phyloP scores from a whole-genome alignment of 2,797 vertebrate species.

The Arremon aurantiirostris region DNA sequence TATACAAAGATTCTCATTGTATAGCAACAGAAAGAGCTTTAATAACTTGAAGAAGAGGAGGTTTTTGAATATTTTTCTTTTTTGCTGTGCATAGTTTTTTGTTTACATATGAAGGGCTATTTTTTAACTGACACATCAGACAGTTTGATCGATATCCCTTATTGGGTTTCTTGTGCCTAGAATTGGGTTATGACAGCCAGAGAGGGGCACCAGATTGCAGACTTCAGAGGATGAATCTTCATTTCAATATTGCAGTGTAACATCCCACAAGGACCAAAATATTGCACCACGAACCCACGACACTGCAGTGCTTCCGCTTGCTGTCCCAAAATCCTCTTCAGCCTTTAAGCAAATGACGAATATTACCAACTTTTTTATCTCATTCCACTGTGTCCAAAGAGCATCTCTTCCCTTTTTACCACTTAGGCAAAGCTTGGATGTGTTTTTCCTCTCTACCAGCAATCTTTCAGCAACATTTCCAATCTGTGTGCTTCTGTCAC shows the following conservation, averaged over 20 bases:
- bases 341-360: neutral
- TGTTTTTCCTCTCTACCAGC: slow-evolving; percentile 38
- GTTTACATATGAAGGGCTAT: neutral
- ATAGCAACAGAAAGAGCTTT: neutral
- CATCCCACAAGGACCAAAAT: neutral
- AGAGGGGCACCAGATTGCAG: slow-evolving; percentile 43
- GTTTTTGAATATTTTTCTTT: neutral
- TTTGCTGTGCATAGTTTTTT: neutral
- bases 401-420: neutral
- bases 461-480: slow-evolving; percentile 18
- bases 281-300: neutral
- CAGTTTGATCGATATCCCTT: neutral
- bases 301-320: neutral
- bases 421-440: neutral
- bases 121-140: slow-evolving; percentile 1
- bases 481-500: slow-evolving; percentile 46
- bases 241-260: neutral
- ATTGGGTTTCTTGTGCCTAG: neutral
- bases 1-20: neutral
- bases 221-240: neutral
- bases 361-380: neutral
- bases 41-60: neutral
- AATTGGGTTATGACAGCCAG: slow-evolving; percentile 2
- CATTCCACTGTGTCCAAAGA: neutral
- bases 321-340: neutral